Percentiles rank a stretch among this genome's conserved stretches.
Conservation (phyloP, 2,888 invertebrate species). For the Drosophila melanocephala region DNA sequence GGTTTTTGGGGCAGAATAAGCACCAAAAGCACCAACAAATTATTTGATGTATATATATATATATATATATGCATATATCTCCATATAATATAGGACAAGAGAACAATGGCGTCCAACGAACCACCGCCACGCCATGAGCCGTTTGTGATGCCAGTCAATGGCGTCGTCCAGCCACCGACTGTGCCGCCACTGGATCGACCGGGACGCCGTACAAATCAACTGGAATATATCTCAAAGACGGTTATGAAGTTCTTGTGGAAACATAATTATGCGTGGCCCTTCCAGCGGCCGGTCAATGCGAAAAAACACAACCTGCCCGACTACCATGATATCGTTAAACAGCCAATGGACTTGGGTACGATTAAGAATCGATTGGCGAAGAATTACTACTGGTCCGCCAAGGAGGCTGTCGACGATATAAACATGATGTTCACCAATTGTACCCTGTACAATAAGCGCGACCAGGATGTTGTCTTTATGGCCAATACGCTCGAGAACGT, state of each 20-base stretch:
- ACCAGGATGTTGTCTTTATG: slow-evolving; percentile 99
- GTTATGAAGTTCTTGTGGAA: slow-evolving; percentile 99
- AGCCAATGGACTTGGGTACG: slow-evolving; percentile 99
- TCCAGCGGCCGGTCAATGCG: slow-evolving; percentile 98
- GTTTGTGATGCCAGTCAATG: slow-evolving; percentile 93
- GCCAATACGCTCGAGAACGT: slow-evolving; percentile 97
- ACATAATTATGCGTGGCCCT: slow-evolving; percentile 99
- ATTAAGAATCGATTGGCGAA: slow-evolving; percentile 98
- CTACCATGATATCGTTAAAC: slow-evolving; percentile 98
- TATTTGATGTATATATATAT: neutral
- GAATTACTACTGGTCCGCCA: slow-evolving; percentile 96
- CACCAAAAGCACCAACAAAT: slow-evolving; percentile 9
- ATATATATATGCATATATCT: neutral
- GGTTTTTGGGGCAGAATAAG: slow-evolving; percentile 30
- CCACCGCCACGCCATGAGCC: slow-evolving; percentile 90
- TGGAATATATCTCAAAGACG: slow-evolving; percentile 96
- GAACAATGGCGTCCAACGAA: slow-evolving; percentile 78
- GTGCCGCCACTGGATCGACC: slow-evolving; percentile 93
- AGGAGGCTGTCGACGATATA: slow-evolving; percentile 98
- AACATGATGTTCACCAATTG: slow-evolving; percentile 99
- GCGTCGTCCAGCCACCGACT: slow-evolving; percentile 94
- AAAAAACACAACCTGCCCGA: slow-evolving; percentile 97
- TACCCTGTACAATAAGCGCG: slow-evolving; percentile 98
- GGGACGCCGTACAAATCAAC: slow-evolving; percentile 96
- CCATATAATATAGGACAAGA: slow-evolving; percentile 3